These are phyloP conservation scores for Hestina assimilis DNA, from an alignment of 1,140 invertebrate genomes.

Conservation along the genomic window DNA sequence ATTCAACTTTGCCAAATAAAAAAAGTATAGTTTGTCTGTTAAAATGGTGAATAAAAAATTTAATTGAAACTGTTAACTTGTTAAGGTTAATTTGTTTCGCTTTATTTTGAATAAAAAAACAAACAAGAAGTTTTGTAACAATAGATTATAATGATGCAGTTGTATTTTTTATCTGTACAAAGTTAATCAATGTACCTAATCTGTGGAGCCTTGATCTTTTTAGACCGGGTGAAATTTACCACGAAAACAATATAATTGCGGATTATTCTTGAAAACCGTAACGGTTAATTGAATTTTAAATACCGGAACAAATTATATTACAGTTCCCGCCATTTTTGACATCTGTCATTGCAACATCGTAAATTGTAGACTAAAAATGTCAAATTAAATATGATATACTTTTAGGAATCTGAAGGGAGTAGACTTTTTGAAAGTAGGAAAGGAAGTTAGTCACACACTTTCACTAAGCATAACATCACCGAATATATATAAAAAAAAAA, in stretches of 20 bases:
- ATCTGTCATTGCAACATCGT: too few relatives aligned
- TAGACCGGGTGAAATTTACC: not conserved
- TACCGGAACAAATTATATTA: too few relatives aligned
- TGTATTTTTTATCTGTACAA: not conserved
- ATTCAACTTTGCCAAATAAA: not conserved
- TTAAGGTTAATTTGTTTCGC: not conserved
- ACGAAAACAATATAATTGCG: not conserved
- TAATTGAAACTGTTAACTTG: constrained; percentile 1
- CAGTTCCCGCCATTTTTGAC: too few relatives aligned
- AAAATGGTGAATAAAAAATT: not conserved
- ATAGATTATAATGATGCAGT: not conserved
- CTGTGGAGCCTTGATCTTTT: not conserved
- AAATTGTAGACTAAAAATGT: too few relatives aligned
- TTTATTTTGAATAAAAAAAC: not conserved
- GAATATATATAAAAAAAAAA: too few relatives aligned
- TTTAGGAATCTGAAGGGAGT: too few relatives aligned
- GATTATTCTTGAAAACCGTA: not conserved
- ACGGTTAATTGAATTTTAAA: too few relatives aligned
- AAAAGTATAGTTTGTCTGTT: not conserved
- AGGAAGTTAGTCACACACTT: too few relatives aligned
- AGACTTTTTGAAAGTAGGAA: too few relatives aligned
- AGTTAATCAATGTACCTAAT: not conserved
- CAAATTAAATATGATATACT: too few relatives aligned
- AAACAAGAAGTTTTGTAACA: not conserved
- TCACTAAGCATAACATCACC: too few relatives aligned